Evolutionary conservation across 2,888 invertebrate genomes (phyloP), one percentile per base, ranked within the genome.

Genomic region (Xylophagus ater): DNA sequence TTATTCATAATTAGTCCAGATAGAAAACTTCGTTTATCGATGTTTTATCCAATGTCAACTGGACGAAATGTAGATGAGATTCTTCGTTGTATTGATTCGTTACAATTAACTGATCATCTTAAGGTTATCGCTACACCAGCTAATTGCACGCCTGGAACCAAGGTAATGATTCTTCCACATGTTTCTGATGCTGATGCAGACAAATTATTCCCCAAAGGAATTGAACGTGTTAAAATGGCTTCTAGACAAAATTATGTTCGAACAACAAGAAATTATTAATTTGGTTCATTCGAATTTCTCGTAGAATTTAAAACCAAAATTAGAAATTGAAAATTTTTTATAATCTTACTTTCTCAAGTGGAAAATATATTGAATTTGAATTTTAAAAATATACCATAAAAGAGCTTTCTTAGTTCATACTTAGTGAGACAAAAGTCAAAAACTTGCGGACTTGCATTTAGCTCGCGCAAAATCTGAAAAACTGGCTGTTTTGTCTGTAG

Each of bases 11-110:
- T 89, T 51, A 83, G 81, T 43, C 86, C 87, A 4, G 78, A 83
- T 53, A 81, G 81, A 57, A 78, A 76, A 52, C 66, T 90, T 37
- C 78, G 85, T 51, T 65, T 88, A 23, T 78, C 81, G 35, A 83
- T 89, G 73, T 73, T 80, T 42, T 89, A 89, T 60, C 89, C 89
- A 17, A 78, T 80, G 40, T 85, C 86, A 3, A 86, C 84, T 17
- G 89, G 89, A 28, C 71, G 89, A 47, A 88, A 87, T 64, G 85
- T 87, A 48, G 78, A 81, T 66, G 89, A 90, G 69, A 80, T 90
- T 45, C 65, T 90, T 17, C 73, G 89, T 41, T 80, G 81, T 17
- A 73, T 89, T 45, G 88, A 89, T 58, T 86, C 87, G 1, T 68
- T 89, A 29, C 86, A 87, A 61, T 65, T 90, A 47, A 81, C 80